phyloP scores from a whole-genome alignment of 2,888 invertebrate species.

The Nomada lathburiana region DNA sequence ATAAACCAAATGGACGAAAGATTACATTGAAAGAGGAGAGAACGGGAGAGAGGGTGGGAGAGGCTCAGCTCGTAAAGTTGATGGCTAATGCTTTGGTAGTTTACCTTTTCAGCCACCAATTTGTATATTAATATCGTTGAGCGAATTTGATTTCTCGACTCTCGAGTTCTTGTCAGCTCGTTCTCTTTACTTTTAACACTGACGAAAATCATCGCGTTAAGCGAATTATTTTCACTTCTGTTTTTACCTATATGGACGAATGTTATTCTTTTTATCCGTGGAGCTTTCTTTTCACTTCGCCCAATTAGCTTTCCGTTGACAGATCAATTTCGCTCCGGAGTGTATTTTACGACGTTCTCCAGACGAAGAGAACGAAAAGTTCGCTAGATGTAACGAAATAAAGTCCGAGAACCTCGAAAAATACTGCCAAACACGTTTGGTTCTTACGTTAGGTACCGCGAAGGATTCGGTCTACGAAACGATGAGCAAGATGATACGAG shows the following conservation, averaged over 20 bases:
- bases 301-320: too few species aligned
- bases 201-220: neutral
- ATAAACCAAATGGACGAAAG: too few species aligned
- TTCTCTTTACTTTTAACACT: neutral
- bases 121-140: neutral
- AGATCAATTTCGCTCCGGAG: too few species aligned
- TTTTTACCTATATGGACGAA: neutral
- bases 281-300: too few species aligned
- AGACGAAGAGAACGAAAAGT: too few species aligned
- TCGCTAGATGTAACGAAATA: too few species aligned
- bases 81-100: neutral
- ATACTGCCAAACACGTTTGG: too few species aligned
- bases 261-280: neutral
- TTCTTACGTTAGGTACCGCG: too few species aligned
- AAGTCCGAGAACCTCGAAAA: too few species aligned
- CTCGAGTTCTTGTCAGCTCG: neutral
- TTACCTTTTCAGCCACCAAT: constrained; percentile 24
- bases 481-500: neutral
- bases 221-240: neutral
- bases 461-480: neutral
- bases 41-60: neutral
- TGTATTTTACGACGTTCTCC: too few species aligned
- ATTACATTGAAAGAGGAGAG: neutral
- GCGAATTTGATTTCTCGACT: constrained; percentile 1
- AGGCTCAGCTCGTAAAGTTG: neutral